Conservation (phyloP, 2,113 vertebrate genomes). For the Poeciliopsis occidentalis region DNA sequence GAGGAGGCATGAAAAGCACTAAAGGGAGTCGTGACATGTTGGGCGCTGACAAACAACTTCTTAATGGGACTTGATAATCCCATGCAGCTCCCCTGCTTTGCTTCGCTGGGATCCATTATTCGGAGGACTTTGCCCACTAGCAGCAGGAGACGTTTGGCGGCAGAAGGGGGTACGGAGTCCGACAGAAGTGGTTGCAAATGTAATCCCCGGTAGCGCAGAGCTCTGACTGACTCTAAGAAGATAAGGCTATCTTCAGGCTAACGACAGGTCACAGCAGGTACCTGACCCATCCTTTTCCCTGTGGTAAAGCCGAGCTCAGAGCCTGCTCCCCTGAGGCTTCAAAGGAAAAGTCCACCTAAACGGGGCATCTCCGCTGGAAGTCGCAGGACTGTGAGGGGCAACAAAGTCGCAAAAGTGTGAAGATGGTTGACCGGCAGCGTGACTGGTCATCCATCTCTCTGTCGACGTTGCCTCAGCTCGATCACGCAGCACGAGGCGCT, state of each 20-base stretch:
- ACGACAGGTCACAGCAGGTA: conserved; percentile 75
- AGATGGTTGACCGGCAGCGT: conserved; percentile 15
- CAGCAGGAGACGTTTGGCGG: conserved; percentile 51
- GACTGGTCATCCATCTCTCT: conserved; percentile 25
- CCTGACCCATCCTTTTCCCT: conserved; percentile 75
- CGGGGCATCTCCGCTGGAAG: conserved; percentile 54
- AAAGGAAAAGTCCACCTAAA: conserved; percentile 57
- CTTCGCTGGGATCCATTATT: conserved; percentile 50
- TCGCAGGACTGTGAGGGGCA: conserved; percentile 53
- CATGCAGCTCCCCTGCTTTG: conserved; percentile 48
- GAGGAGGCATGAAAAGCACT: conserved; percentile 44
- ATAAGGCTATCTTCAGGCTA: conserved; percentile 70
- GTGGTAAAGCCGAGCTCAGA: conserved; percentile 74
- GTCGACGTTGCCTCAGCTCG: conserved; percentile 41
- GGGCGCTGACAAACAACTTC: conserved; percentile 56
- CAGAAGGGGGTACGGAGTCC: conserved; percentile 35
- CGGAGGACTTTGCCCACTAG: conserved; percentile 12
- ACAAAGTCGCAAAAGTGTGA: conserved; percentile 37
- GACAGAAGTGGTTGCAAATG: conserved; percentile 52
- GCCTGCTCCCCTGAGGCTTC: conserved; percentile 68
- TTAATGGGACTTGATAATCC: conserved; percentile 63
- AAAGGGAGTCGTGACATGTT: conserved; percentile 40
- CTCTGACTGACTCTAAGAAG: conserved; percentile 58
- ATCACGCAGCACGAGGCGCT: conserved; percentile 38
- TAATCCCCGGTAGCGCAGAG: conserved; percentile 61